Percentiles rank a stretch among this genome's conserved stretches.
Conservation (phyloP, 2,888 invertebrate species). For the Agrochola circellaris region DNA sequence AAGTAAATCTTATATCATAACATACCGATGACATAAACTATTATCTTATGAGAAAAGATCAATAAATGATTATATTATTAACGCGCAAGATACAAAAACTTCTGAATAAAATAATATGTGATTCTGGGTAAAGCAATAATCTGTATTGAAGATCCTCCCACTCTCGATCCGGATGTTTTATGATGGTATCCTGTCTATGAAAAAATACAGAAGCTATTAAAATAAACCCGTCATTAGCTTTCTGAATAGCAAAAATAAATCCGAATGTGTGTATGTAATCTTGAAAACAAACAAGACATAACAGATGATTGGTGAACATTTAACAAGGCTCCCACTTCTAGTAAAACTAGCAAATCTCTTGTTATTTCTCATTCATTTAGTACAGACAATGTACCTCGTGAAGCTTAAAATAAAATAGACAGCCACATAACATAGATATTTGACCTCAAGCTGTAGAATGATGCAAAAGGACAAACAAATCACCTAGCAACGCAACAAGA, state of each 20-base stretch:
- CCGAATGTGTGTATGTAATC: neutral
- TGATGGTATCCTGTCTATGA: neutral
- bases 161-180: neutral
- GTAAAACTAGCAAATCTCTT: conserved; percentile 4
- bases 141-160: neutral
- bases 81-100: neutral
- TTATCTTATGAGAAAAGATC: conserved; percentile 16
- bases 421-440: conserved; percentile 28
- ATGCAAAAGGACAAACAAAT: conserved; percentile 62
- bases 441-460: conserved; percentile 54
- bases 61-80: conserved; percentile 4
- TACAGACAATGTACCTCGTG: conserved; percentile 6
- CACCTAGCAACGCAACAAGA: conserved; percentile 38
- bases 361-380: neutral
- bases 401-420: conserved; percentile 33
- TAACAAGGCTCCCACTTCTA: conserved; percentile 15
- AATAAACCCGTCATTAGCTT: neutral
- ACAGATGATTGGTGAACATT: conserved; percentile 12
- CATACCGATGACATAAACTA: conserved; percentile 49
- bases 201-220: neutral
- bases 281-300: neutral
- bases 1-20: conserved; percentile 57
- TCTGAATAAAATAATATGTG: conserved; percentile 5
- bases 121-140: neutral
- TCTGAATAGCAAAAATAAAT: conserved; percentile 9